Evolutionary conservation across 2,888 invertebrate species (phyloP), one percentile per base, ranked within the genome.

Genomic region (Hydropsyche betteni): DNA sequence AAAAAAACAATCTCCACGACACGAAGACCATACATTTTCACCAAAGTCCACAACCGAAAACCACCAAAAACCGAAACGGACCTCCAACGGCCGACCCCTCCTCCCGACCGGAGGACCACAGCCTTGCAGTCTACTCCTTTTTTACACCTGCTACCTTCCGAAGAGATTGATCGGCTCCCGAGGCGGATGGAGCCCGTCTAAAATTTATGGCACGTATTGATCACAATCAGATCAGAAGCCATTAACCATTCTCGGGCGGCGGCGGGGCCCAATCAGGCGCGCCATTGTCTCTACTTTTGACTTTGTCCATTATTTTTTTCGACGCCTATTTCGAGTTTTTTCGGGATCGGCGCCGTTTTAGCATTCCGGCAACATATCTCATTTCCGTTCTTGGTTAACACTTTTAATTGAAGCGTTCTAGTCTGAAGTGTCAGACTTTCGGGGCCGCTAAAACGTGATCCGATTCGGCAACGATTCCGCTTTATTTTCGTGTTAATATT

Each of bases 151-250:
- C 64, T 64, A 64, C 64, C 64, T 36, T 64, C 36, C 8, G 10
- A 10, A 44, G 36, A 64, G 64, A 64, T 64, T 64, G 64, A 64
- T 64, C 64, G 64, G 34, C 36, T 64, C 64, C 34, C 64, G 36
- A 34, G 36, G 64, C 64, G 64, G 64, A 64, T 64, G 64, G 64
- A 64, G 64, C 64, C 64, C 34, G 64, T 64, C 64, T 36, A 7
- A 64, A 64, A 64, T 64, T 64, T 64, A 64, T 64, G 64, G 64
- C 64, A 64, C 64, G 64, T 64, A 64, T 64, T 64, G 64, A 64
- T 64, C 64, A 64, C 64, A 64, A 64, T 64, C 64, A 64, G 64
- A 64, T 64, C 64, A 64, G 64, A 64, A 64, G 64, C 64, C 64
- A 64, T 64, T 64, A 64, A 64, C 64, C 64, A 64, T 64, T 64